phyloP scores from a whole-genome alignment of 1,140 invertebrate genomes.

The Drosophila paulistorum region DNA sequence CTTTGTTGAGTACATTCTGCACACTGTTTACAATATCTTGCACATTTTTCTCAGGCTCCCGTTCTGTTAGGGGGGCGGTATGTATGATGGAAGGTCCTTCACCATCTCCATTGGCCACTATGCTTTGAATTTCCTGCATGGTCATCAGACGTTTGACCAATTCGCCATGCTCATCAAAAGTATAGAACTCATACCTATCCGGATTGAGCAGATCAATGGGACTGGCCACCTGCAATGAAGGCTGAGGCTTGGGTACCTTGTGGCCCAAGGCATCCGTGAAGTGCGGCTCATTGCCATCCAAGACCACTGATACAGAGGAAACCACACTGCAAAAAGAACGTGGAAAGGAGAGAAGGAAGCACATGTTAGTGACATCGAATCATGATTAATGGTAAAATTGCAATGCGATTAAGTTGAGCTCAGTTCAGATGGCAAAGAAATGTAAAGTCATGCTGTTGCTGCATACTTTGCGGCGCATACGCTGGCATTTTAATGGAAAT shows the following conservation, averaged over 20 bases:
- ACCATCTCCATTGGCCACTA: slow-evolving; percentile 90
- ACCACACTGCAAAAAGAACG: slow-evolving; percentile 83
- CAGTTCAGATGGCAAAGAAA: slow-evolving; percentile 16
- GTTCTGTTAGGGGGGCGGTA: slow-evolving; percentile 82
- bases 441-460: slow-evolving; percentile 33
- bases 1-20: slow-evolving; percentile 90
- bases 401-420: slow-evolving; percentile 34
- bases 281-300: slow-evolving; percentile 85
- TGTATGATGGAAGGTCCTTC: slow-evolving; percentile 85
- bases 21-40: slow-evolving; percentile 91
- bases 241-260: slow-evolving; percentile 85
- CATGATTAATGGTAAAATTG: slow-evolving; percentile 50
- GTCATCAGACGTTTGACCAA: slow-evolving; percentile 92
- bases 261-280: slow-evolving; percentile 87
- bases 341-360: not conserved
- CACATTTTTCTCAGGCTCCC: slow-evolving; percentile 87
- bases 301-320: slow-evolving; percentile 86
- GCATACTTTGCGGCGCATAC: slow-evolving; percentile 61
- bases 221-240: slow-evolving; percentile 86
- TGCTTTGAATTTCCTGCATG: slow-evolving; percentile 91
- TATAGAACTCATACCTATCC: slow-evolving; percentile 93
- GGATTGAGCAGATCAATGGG: slow-evolving; percentile 90
- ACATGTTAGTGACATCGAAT: slow-evolving; percentile 42
- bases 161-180: slow-evolving; percentile 91
- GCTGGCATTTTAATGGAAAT: slow-evolving; percentile 72